Evolutionary conservation across 2,113 vertebrate genomes (phyloP).

Genomic region (Propithecus coquereli): DNA sequence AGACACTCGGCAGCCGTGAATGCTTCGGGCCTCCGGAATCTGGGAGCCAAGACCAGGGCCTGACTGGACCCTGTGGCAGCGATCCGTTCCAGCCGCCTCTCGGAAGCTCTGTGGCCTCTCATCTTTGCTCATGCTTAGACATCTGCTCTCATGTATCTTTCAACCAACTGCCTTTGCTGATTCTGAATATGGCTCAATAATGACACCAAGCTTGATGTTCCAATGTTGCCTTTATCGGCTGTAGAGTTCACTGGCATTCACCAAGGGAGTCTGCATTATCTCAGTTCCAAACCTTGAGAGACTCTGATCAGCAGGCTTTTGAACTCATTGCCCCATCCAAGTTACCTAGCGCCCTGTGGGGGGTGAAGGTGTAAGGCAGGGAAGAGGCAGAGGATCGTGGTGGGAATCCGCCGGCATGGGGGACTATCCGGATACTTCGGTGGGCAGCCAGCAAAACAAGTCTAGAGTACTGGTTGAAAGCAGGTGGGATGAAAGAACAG

Average conservation of each 20-base stretch:
- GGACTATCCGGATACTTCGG: not conserved
- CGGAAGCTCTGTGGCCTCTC: too few species aligned
- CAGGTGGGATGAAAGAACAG: not conserved
- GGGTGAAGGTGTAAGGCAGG: not conserved
- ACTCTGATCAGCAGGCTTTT: not conserved
- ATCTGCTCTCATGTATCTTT: not conserved
- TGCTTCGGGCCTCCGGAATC: not conserved
- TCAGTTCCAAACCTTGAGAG: not conserved
- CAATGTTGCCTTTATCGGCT: accelerated
- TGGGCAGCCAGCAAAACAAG: not conserved
- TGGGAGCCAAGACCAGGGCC: not conserved
- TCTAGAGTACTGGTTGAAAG: not conserved
- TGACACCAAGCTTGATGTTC: not conserved
- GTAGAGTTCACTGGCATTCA: not conserved
- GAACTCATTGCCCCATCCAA: not conserved
- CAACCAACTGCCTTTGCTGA: not conserved
- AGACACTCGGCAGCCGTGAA: not conserved
- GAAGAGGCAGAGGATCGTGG: not conserved
- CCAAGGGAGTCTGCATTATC: not conserved
- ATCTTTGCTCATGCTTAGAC: not conserved
- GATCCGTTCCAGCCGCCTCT: not conserved
- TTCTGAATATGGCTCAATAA: not conserved
- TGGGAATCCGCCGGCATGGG: not conserved
- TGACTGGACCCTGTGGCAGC: not conserved
- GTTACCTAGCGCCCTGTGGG: too few species aligned